Evolutionary conservation across 2,113 vertebrate genomes (phyloP).

Genomic region (Lucifuga dentata): DNA sequence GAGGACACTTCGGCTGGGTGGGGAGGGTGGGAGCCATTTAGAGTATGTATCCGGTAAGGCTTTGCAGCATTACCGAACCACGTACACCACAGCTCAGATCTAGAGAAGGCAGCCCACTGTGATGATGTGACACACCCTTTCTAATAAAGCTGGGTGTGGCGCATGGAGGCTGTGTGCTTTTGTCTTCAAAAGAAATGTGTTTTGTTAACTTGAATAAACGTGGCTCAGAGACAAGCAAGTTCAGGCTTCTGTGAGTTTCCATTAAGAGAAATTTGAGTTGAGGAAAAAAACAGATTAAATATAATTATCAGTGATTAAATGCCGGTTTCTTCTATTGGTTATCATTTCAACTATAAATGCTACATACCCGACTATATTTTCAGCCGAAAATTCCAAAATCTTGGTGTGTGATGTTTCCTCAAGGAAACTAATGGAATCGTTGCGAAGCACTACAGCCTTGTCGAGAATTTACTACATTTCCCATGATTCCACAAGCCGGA

Average conservation of each 20-base stretch:
- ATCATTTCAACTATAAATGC: too few species aligned
- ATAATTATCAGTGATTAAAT: too few species aligned
- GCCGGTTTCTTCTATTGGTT: too few species aligned
- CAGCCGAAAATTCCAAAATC: rapidly evolving
- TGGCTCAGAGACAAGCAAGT: too few species aligned
- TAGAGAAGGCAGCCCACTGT: neutral
- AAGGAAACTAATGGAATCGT: neutral
- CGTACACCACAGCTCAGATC: slow-evolving; percentile 6
- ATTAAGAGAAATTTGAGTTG: too few species aligned
- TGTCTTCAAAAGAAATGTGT: neutral
- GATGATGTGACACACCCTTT: slow-evolving; percentile 51
- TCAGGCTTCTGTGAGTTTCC: too few species aligned
- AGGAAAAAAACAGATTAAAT: too few species aligned
- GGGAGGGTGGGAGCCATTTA: slow-evolving; percentile 46
- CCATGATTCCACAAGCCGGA: slow-evolving; percentile 62
- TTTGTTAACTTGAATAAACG: too few species aligned
- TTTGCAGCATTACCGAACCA: slow-evolving; percentile 44
- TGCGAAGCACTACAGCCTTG: neutral
- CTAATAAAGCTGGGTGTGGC: slow-evolving; percentile 57
- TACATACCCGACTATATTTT: too few species aligned
- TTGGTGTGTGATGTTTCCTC: rapidly evolving
- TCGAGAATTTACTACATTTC: slow-evolving; percentile 68
- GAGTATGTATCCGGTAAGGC: slow-evolving; percentile 7
- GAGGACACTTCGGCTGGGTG: slow-evolving; percentile 66
- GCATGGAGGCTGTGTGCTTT: neutral